phyloP scores from a whole-genome alignment of 2,797 vertebrate genomes.

The Anguilla anguilla region DNA sequence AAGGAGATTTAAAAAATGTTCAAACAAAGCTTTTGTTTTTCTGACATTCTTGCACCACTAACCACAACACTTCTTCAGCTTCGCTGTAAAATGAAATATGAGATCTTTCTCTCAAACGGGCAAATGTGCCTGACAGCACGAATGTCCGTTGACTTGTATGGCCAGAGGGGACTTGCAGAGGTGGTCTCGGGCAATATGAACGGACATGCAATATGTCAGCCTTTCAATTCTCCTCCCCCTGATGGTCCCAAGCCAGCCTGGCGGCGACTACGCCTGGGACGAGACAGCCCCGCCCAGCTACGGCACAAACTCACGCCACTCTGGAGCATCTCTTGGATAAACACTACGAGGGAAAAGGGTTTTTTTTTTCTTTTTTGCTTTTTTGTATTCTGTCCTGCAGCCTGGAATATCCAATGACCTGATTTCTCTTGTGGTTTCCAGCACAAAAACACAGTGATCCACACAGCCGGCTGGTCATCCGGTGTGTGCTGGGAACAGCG shows the following conservation, averaged over 20 bases:
- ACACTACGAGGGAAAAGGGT: constrained; percentile 50
- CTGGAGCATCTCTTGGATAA: constrained; percentile 43
- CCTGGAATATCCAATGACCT: constrained; percentile 61
- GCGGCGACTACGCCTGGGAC: neutral
- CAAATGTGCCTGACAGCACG: constrained; percentile 31
- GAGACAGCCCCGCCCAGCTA: constrained; percentile 21
- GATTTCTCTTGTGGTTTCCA: constrained; percentile 53
- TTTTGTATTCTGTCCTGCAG: constrained; percentile 42
- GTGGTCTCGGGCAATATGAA: neutral
- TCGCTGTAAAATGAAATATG: constrained; percentile 39
- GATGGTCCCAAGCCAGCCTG: neutral
- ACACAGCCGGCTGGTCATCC: constrained; percentile 43
- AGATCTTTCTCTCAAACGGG: constrained; percentile 32
- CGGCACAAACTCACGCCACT: constrained; percentile 40
- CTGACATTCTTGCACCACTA: constrained; percentile 28
- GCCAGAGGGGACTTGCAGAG: neutral
- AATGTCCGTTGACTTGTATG: constrained; percentile 31
- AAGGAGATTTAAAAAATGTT: constrained; percentile 23
- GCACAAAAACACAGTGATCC: constrained; percentile 54
- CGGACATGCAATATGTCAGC: neutral
- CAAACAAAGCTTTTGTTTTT: constrained; percentile 38
- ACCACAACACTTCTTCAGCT: constrained; percentile 12
- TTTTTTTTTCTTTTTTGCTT: constrained; percentile 35
- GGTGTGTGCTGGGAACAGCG: constrained; percentile 17
- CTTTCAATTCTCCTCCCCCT: neutral